phyloP scores from a whole-genome alignment of 2,113 vertebrate species.

The Antigone vipio region DNA sequence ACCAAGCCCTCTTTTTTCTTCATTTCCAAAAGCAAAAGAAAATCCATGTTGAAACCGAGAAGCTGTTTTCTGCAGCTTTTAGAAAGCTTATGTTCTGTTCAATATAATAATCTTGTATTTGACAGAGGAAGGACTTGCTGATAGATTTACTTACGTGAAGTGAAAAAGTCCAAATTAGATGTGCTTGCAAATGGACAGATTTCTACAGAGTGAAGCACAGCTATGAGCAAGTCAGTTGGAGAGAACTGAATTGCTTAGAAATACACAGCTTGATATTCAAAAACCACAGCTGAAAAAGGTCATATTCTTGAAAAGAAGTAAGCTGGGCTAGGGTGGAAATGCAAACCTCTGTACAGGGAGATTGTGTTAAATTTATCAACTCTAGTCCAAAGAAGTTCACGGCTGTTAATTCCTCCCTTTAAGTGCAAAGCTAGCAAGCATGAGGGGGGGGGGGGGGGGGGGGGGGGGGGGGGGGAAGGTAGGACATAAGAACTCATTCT shows the following conservation, averaged over 20 bases:
- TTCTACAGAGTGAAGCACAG: background rate
- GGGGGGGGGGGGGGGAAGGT: background rate
- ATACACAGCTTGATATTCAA: background rate
- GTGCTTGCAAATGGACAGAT: background rate
- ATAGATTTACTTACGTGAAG: background rate
- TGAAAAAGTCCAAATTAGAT: background rate
- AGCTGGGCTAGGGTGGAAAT: background rate
- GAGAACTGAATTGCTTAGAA: background rate
- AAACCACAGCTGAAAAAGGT: background rate
- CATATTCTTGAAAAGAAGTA: constrained; percentile 4
- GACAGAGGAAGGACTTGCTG: background rate
- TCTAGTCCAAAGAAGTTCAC: background rate
- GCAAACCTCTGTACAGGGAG: background rate
- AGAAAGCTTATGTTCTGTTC: background rate
- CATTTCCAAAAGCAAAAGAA: constrained; percentile 25
- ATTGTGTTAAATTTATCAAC: background rate
- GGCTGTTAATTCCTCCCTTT: background rate
- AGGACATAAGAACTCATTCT: background rate
- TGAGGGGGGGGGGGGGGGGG: background rate
- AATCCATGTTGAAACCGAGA: constrained; percentile 26
- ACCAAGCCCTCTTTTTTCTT: background rate
- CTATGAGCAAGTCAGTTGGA: background rate
- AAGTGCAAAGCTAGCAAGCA: background rate
- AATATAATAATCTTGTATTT: background rate
- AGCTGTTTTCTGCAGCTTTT: constrained; percentile 14